A percentile compares a stretch with the other conserved stretches of the same genome.
phyloP scores from a whole-genome alignment of 2,888 invertebrate species.

The Gnatocerus cornutus region DNA sequence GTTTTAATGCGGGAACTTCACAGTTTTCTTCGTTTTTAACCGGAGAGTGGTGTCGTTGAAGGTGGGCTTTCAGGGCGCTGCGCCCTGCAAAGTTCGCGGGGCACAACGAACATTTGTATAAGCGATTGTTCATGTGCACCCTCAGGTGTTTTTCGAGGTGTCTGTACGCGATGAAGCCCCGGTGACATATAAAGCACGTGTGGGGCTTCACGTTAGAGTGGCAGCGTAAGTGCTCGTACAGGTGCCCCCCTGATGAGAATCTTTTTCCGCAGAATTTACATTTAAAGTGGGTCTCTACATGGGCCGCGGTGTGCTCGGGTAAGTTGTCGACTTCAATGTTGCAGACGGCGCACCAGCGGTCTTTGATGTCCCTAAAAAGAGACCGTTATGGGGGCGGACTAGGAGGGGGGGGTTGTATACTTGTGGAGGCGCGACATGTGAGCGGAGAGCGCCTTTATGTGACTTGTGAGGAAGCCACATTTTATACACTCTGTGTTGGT shows the following conservation, averaged over 20 bases:
- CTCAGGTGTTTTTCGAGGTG: conserved; percentile 58
- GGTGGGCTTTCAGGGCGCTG: conserved; percentile 2
- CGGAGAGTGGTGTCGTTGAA: background rate
- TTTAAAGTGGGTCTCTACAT: conserved; percentile 55
- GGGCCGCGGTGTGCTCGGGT: conserved; percentile 54
- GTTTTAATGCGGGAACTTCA: background rate
- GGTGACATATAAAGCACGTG: conserved; percentile 59
- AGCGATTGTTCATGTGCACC: conserved; percentile 56
- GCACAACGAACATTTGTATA: conserved; percentile 56
- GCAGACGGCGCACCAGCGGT: conserved; percentile 63
- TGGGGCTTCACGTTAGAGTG: conserved; percentile 60
- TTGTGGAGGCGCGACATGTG: conserved; percentile 64
- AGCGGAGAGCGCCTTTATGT: conserved; percentile 59
- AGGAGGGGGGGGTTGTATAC: conserved; percentile 53
- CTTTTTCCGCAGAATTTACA: conserved; percentile 63
- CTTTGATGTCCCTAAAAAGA: conserved; percentile 60
- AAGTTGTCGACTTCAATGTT: conserved; percentile 60
- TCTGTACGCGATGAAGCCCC: conserved; percentile 58
- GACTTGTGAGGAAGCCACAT: conserved; percentile 60
- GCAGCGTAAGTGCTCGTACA: conserved; percentile 62
- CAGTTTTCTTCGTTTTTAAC: background rate
- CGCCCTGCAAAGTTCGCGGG: conserved; percentile 50
- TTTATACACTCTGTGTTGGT: conserved; percentile 58
- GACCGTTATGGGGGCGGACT: background rate
- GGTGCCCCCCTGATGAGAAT: conserved; percentile 59